phyloP scores from a whole-genome alignment of 35 echinoderm and acorn worm genomes.

The Nesometra sesokonis region DNA sequence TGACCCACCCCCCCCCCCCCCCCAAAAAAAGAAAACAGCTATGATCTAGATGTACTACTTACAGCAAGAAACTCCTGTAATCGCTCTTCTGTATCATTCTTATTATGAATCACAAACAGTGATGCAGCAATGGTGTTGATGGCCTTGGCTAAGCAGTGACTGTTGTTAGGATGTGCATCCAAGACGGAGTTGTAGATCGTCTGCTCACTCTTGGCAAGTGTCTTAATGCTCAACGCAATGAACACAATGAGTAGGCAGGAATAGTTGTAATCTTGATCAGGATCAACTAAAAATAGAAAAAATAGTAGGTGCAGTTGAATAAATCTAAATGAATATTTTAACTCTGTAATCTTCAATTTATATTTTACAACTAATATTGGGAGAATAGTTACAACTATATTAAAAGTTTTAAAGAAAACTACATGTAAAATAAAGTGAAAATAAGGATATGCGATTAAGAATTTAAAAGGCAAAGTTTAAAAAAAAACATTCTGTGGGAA shows the following conservation, averaged over 20 bases:
- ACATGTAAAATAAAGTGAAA: too few species aligned
- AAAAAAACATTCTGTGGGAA: too few species aligned
- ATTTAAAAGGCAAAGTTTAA: too few species aligned
- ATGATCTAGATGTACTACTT: conserved; percentile 19
- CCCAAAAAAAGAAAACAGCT: background rate
- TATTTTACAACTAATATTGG: too few species aligned
- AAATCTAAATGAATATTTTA: too few species aligned
- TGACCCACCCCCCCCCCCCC: background rate
- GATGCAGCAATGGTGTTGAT: conserved; percentile 92
- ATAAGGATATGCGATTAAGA: too few species aligned
- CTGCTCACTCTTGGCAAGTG: conserved; percentile 49
- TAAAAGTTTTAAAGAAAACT: too few species aligned
- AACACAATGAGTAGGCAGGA: conserved; percentile 96
- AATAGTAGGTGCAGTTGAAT: too few species aligned
- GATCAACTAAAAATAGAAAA: conserved; percentile 67
- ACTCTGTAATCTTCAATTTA: too few species aligned
- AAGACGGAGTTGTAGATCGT: conserved; percentile 65
- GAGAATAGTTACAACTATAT: too few species aligned
- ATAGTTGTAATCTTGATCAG: conserved; percentile 69
- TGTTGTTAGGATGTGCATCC: conserved; percentile 94
- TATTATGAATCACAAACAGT: conserved; percentile 76
- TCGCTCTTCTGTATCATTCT: conserved; percentile 77
- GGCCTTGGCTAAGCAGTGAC: conserved; percentile 89
- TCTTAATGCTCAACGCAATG: conserved; percentile 66
- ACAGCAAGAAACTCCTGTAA: conserved; percentile 90